Evolutionary conservation across 2,888 invertebrate genomes (phyloP).

Genomic region (Orchestes rusci): DNA sequence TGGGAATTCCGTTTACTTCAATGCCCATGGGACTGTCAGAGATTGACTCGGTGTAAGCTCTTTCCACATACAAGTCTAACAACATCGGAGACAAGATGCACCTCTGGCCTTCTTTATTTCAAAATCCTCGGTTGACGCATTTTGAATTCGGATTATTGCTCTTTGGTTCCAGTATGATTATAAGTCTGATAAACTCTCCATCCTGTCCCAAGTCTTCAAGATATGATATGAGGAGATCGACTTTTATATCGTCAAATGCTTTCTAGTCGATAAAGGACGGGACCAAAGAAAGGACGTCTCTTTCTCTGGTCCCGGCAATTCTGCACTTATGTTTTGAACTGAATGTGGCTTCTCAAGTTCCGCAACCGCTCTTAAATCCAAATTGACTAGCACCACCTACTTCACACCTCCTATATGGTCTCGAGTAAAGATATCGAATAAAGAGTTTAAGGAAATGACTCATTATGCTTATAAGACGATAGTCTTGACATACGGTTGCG

Average conservation of each 20-base stretch:
- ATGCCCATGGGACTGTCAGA: not conserved
- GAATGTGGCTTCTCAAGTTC: not conserved
- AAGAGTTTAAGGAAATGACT: too few species aligned
- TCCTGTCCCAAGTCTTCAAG: not conserved
- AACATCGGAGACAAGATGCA: not conserved
- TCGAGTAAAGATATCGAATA: too few species aligned
- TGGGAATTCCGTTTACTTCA: not conserved
- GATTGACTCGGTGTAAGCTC: not conserved
- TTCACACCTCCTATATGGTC: too few species aligned
- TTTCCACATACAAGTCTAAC: not conserved
- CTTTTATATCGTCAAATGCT: not conserved
- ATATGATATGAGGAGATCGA: not conserved
- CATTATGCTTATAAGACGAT: too few species aligned
- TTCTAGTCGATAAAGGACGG: not conserved
- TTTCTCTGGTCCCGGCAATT: not conserved
- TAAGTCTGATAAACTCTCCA: not conserved
- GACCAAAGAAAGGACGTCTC: not conserved
- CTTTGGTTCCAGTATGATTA: not conserved
- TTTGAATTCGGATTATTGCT: not conserved
- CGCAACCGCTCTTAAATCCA: not conserved
- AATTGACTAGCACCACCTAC: too few species aligned
- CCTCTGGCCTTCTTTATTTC: not conserved
- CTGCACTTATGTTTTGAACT: not conserved
- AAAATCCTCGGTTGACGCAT: not conserved
- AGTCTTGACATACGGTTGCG: too few species aligned